Evolutionary conservation across 2,113 vertebrate genomes (phyloP), one percentile per base, ranked within the genome.

Genomic region (Eira barbara): DNA sequence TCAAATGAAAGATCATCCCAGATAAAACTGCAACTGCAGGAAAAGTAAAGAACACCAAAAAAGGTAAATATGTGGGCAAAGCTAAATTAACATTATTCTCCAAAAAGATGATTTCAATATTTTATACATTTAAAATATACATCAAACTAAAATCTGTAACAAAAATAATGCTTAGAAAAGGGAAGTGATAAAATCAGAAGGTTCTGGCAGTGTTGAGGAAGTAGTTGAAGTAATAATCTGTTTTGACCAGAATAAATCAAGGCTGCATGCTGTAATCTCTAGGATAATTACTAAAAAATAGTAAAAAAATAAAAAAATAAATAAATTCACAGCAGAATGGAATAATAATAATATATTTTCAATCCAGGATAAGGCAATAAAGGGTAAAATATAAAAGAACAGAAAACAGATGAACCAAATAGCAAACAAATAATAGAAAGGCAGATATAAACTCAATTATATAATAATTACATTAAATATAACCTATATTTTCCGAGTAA

Each of bases 71-170:
- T 20, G 3, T 85, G 23, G 12, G 10, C 4, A 65, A 65, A 85
- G 71, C 71, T 73, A 96, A 88, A 83, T 83, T 83, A 73, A 90
- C 27, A 63, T 10, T 52, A 49, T 52, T 95, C 49, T 96, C 88
- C 20, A 63, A 83, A 69, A 81, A 3, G 82, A 73, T 47, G 59
- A n/a, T 55, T 34, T 5, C 5, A 82, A 52, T 78, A 27, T 52
- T 93, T 96, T 71, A 3, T 92, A 23, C 18, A 86, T 39, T 94
- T 89, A 45, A 80, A 94, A 90, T 76, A 45, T 29, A 65, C 21
- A 15, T 79, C 67, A 82, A 97, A 94, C 47, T 92, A 89, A 95
- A 89, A 78, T 65, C 76, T 65, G 82, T 89, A 47, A 49, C 63
- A 84, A 88, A 96, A 63, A 20, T 67, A 91, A 79, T 82, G 21